Evolutionary conservation across 2,113 vertebrate genomes (phyloP).

Genomic region (Erinaceus europaeus): DNA sequence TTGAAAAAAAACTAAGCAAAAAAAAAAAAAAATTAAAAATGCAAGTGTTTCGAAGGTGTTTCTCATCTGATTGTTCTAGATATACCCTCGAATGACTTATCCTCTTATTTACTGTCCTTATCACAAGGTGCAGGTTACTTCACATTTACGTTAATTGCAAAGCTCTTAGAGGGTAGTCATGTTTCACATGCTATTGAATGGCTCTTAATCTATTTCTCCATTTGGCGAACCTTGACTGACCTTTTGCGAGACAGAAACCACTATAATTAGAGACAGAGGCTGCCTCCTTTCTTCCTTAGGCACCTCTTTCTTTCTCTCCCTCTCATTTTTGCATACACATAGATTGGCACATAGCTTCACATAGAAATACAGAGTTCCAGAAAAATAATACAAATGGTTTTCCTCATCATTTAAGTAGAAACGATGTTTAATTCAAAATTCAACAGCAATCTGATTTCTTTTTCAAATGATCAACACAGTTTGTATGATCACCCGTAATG

Average conservation of each 20-base stretch:
- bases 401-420: neutral
- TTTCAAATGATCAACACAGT: neutral
- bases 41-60: neutral
- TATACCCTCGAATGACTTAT: neutral
- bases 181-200: neutral
- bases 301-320: too few relatives aligned
- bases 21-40: too few relatives aligned
- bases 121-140: constrained; percentile 31
- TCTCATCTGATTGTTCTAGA: constrained; percentile 5
- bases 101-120: constrained; percentile 44
- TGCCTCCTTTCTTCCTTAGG: neutral
- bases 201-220: neutral
- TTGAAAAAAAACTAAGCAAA: too few relatives aligned
- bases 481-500: neutral
- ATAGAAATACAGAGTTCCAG: neutral
- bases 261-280: neutral
- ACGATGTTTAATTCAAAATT: too few relatives aligned
- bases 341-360: neutral
- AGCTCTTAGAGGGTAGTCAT: constrained; percentile 11
- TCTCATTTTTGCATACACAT: neutral
- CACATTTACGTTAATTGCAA: constrained; percentile 28
- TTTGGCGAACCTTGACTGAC: neutral
- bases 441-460: neutral
- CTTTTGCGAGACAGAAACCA: neutral
- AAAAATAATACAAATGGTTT: neutral